These are phyloP conservation scores for Cheirogaleus major DNA, from an alignment of 2,797 vertebrate genomes.

Conservation along the genomic window DNA sequence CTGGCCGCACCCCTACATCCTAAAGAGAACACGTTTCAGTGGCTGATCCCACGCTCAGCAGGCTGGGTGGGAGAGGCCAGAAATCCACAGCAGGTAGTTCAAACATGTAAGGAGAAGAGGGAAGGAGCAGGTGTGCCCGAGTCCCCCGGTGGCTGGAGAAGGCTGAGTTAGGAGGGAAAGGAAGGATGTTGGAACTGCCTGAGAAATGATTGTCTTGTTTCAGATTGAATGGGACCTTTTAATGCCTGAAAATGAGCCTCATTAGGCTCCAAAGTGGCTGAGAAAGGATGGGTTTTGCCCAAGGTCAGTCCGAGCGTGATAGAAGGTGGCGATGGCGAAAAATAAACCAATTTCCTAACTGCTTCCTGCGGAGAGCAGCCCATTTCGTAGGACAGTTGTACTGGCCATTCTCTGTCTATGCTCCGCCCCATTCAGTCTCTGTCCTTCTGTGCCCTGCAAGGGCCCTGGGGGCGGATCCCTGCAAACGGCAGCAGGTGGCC, in stretches of 20 bases:
- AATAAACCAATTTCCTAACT: background rate
- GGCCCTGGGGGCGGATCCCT: background rate
- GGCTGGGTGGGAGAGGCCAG: background rate
- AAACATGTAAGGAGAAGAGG: fast-evolving
- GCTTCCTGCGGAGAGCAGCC: background rate
- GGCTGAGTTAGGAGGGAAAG: background rate
- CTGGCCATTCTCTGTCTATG: background rate
- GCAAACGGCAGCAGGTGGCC: background rate
- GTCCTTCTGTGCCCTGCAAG: no score
- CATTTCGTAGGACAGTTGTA: background rate
- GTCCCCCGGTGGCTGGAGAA: background rate
- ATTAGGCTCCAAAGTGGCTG: background rate
- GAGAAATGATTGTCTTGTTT: background rate
- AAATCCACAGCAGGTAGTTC: background rate
- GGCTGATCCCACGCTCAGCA: background rate
- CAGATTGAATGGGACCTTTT: background rate
- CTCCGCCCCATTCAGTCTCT: background rate
- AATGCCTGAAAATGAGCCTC: background rate
- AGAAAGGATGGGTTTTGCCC: background rate
- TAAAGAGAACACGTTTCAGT: background rate
- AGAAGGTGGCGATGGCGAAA: background rate
- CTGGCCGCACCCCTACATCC: background rate
- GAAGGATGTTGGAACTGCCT: background rate
- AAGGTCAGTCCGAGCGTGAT: background rate
- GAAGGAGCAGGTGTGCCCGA: background rate